A percentile compares a stretch with the other conserved stretches of the same genome.
These are phyloP conservation scores for Nomada hirtipes DNA, from an alignment of 2,888 invertebrate genomes.

Conservation along the genomic window DNA sequence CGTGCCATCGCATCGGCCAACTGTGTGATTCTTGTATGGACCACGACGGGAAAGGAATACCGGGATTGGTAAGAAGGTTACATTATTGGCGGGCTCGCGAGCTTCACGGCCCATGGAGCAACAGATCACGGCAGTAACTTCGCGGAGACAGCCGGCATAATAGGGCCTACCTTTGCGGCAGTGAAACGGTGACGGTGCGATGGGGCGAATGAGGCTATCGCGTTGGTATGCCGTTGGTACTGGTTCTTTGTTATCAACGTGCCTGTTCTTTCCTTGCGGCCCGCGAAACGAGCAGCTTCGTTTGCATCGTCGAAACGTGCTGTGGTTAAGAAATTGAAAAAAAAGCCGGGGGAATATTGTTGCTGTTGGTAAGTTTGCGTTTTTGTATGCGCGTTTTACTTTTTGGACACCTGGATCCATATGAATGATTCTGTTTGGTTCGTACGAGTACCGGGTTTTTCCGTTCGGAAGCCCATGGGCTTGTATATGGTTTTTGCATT, in stretches of 20 bases:
- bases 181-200: constrained; percentile 33
- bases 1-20: constrained; percentile 49
- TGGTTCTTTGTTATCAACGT: constrained; percentile 11
- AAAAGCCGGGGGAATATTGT: no score
- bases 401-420: no score
- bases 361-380: no score
- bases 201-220: constrained; percentile 28
- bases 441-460: no score
- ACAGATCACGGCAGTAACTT: constrained; percentile 77
- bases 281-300: constrained; percentile 23
- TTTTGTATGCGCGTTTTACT: no score
- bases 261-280: constrained; percentile 32
- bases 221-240: constrained; percentile 16
- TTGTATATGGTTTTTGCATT: no score
- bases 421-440: no score
- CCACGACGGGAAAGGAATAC: constrained; percentile 25
- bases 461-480: no score
- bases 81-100: constrained; percentile 78
- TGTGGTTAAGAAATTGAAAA: no score
- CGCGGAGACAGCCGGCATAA: constrained; percentile 68
- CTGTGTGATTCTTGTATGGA: constrained; percentile 65
- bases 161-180: constrained; percentile 58
- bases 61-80: constrained; percentile 80
- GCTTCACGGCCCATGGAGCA: constrained; percentile 80
- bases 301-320: constrained; percentile 28